Percentiles rank a stretch among this genome's conserved stretches.
phyloP scores from a whole-genome alignment of 2,797 vertebrate genomes.

The Propithecus perrieri region DNA sequence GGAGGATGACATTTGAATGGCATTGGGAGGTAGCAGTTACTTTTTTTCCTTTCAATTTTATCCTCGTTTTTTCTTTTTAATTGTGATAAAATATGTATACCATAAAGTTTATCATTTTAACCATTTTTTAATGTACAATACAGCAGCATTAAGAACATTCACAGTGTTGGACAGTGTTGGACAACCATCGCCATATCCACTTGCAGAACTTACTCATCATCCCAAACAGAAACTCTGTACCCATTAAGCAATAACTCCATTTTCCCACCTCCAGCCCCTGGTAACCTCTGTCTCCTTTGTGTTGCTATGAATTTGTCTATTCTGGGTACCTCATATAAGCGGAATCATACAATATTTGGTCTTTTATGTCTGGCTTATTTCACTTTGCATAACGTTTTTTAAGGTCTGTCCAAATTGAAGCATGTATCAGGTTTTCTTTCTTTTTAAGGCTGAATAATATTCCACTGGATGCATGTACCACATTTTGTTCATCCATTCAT shows the following conservation, averaged over 20 bases:
- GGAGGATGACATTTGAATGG: not conserved
- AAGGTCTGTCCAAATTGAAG: not conserved
- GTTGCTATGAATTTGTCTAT: too few species aligned
- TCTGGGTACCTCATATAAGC: too few species aligned
- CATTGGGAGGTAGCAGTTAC: not conserved
- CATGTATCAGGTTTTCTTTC: not conserved
- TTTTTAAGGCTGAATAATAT: not conserved
- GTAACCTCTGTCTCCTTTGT: too few species aligned
- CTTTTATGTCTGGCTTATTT: too few species aligned
- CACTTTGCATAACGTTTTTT: not conserved
- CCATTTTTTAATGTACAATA: not conserved
- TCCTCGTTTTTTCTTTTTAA: too few species aligned
- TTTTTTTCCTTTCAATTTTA: not conserved
- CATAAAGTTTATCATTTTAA: too few species aligned
- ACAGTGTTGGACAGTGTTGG: not conserved
- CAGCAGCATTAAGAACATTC: not conserved
- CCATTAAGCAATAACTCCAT: too few species aligned
- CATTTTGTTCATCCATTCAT: not conserved
- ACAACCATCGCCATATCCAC: not conserved
- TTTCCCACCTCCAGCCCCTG: too few species aligned
- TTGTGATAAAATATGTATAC: too few species aligned
- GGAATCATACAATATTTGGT: too few species aligned
- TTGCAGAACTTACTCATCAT: not conserved
- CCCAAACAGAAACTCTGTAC: not conserved
- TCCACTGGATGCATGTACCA: not conserved